These are phyloP conservation scores for Eumacrocentrus americanus DNA, from an alignment of 2,888 invertebrate species.

Conservation along the genomic window DNA sequence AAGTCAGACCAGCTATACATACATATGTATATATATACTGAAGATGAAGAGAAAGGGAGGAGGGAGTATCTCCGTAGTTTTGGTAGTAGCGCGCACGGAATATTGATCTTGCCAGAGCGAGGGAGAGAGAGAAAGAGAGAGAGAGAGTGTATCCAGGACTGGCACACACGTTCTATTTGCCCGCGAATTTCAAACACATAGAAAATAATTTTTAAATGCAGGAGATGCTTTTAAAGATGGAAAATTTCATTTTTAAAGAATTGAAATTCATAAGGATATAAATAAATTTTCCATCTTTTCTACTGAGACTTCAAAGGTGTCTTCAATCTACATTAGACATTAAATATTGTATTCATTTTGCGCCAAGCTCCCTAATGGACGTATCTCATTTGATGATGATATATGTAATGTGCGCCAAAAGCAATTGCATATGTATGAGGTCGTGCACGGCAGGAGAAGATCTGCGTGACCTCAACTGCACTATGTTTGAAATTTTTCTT, in stretches of 20 bases:
- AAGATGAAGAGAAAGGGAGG: neutral
- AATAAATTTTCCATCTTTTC: no score
- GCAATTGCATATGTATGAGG: neutral
- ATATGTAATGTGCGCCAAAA: neutral
- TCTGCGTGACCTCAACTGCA: neutral
- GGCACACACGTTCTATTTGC: conserved; percentile 7
- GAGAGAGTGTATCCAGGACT: neutral
- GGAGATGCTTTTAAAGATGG: no score
- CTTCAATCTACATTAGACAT: no score
- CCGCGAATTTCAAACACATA: conserved; percentile 1
- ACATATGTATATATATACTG: neutral
- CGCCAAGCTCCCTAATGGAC: no score
- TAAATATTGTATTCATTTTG: no score
- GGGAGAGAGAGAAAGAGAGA: neutral
- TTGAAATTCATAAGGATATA: no score
- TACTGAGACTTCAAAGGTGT: no score
- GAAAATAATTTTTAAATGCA: no score
- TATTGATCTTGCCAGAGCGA: conserved; percentile 11
- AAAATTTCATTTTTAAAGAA: no score
- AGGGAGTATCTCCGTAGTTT: conserved; percentile 7
- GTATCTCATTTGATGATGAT: no score
- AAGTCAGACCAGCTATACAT: neutral
- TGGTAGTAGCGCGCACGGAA: neutral
- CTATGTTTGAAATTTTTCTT: neutral
- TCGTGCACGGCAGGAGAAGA: neutral